Conservation (phyloP, 2,113 vertebrate genomes). For the Tautogolabrus adspersus region DNA sequence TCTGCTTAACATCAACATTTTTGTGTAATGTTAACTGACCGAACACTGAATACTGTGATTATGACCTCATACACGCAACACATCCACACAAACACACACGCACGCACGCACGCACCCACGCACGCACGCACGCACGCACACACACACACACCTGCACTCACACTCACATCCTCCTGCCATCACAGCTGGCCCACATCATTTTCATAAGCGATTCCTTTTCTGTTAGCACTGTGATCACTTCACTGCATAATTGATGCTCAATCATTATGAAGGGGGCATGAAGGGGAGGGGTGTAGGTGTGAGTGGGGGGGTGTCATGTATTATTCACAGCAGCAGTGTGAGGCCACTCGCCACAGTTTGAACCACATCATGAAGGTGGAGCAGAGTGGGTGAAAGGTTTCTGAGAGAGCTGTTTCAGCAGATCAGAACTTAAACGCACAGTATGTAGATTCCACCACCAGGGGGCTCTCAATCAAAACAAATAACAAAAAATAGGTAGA, state of each 20-base stretch:
- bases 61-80: not conserved
- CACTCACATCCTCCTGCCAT: not conserved
- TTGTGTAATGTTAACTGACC: not conserved
- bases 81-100: not conserved
- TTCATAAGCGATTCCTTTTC: slow-evolving; percentile 32
- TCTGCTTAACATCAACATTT: slow-evolving; percentile 1
- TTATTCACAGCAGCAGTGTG: slow-evolving; percentile 60
- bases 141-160: not conserved
- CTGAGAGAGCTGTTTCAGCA: not conserved
- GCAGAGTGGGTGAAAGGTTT: not conserved
- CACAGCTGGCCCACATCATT: slow-evolving; percentile 26
- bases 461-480: no score
- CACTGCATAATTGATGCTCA: slow-evolving; percentile 44
- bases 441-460: no score
- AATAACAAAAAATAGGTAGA: no score
- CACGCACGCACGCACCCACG: slow-evolving; percentile 1
- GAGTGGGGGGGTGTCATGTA: slow-evolving; percentile 27
- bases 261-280: slow-evolving; percentile 20
- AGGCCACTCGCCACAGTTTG: slow-evolving; percentile 27
- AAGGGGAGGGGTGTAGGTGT: not conserved
- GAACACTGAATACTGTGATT: not conserved
- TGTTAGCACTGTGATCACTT: slow-evolving; percentile 36
- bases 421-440: not conserved
- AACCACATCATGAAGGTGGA: slow-evolving; percentile 14
- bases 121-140: not conserved